Evolutionary conservation across 2,888 invertebrate species (phyloP), one percentile per base, ranked within the genome.

Genomic region (Zelleria hepariella): DNA sequence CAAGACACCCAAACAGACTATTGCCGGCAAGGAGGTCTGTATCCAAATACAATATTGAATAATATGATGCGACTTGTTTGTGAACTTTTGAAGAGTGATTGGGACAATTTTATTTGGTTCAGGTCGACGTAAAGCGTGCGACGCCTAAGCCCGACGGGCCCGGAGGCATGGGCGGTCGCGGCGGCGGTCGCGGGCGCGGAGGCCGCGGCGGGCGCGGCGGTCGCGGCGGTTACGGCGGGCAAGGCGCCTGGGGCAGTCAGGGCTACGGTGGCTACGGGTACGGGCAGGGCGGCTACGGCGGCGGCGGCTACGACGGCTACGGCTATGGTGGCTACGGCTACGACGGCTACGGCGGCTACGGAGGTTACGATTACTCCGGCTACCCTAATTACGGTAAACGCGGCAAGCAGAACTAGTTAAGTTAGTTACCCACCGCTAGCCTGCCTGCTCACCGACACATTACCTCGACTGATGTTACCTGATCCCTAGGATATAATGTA

Each of bases 91-190:
- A 42, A 42, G 10, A 42, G 32, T 15, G 15, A 7, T 52, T 24
- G 2, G 8, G 6, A 52, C 20, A 27, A 27, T 18, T 18, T 23
- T 58, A 32, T 24, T 56, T 56, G n/a, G 52, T 57, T 69, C 75
- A 94, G 94, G 95, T 97, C 61, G 98, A 98, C 83, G 97, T 98
- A 48, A 98, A 98, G 87, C 95, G 96, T 76, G 98, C 98, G 55
- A 97, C 97, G 59, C 97, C 97, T 10, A 96, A 96, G 82, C 95
- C 95, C 2, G 95, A 96, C 69, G 92, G 93, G 21, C 90, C 92
- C 56, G 93, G 94, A 20, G 93, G 93, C 59, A 86, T 91, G 72
- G 90, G 93, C 32, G 90, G 91, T 52, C 92, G 94, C 24, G 92
- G 93, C 0, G 87, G 89, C 0, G 88, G 93, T 18, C 92, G 93